Base-by-base conservation (phyloP, 1,140 invertebrate species). In the Batillaria attramentaria region DNA sequence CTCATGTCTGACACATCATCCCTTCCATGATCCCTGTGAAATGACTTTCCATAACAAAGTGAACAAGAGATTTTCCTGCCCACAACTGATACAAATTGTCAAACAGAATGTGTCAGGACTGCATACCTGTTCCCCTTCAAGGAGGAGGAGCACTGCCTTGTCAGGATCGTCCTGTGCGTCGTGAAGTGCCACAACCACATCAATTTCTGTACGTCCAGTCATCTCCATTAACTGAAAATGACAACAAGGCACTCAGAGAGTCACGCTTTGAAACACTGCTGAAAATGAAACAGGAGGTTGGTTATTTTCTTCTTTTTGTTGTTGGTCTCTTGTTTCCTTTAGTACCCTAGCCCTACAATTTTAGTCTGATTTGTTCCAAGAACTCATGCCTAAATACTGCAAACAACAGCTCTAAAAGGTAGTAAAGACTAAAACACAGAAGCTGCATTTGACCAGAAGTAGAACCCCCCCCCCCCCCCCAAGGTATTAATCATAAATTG, bases 101-200 rank as follows among this genome's bases (percentile, higher is more conserved):
- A 50, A 24, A 50, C 10, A n/a, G n/a, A n/a, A n/a, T n/a, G n/a
- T n/a, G n/a, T n/a, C n/a, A n/a, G n/a, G n/a, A n/a, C n/a, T n/a
- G 46, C 31, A 24, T 88, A 93, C 93, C 88, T 92, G 92, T 81
- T 91, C 92, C 75, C 94, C 93, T 85, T 96, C 95, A n/a, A 95
- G 91, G 39, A 96, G 92, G 92, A 95, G 94, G 81, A 94, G 94
- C 62, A 94, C 93, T 70, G 96, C 96, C 83, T 93, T 84, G 41
- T 91, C 86, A 42, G 86, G 75, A 82, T 92, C 91, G 85, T 92
- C 88, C 72, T 90, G 87, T 81, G 89, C 90, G 83, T 92, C 91
- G 78, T 92, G 90, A 33, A 92, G 84, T 43, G 91, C 91, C 79
- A 91, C 87, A 31, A 86, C 85, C 37, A 89, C 90, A 50, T 87